phyloP scores from a whole-genome alignment of 1,140 invertebrate species.

The Drosophila orena region DNA sequence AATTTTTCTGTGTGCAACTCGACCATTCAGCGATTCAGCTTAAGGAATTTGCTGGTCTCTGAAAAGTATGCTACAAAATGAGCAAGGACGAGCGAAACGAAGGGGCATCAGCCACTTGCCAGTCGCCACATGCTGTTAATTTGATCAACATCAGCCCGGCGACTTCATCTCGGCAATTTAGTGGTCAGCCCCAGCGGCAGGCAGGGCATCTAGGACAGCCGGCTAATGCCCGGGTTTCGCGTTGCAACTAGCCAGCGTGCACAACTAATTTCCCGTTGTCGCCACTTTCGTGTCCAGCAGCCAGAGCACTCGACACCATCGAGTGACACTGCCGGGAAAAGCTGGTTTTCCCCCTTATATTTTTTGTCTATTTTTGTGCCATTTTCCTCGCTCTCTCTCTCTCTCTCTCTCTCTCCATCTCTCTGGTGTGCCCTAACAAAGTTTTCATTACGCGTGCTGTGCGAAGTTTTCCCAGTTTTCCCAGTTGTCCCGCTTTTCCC shows the following conservation, averaged over 20 bases:
- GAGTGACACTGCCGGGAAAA: conserved; percentile 32
- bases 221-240: conserved; percentile 59
- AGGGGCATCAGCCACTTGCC: conserved; percentile 53
- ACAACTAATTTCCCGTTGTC: conserved; percentile 79
- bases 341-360: conserved; percentile 10
- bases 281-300: conserved; percentile 53
- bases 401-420: neutral
- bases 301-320: conserved; percentile 58
- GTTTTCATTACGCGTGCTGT: conserved; percentile 74
- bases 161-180: conserved; percentile 75
- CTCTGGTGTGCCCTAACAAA: conserved; percentile 63
- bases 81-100: neutral
- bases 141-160: conserved; percentile 68
- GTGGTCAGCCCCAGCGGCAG: conserved; percentile 63
- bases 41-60: conserved; percentile 67
- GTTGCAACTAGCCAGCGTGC: conserved; percentile 59
- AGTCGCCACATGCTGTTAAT: conserved; percentile 76
- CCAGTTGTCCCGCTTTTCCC: conserved; percentile 6
- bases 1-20: conserved; percentile 11
- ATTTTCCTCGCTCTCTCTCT: conserved; percentile 14
- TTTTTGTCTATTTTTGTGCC: conserved; percentile 8
- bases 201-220: conserved; percentile 39
- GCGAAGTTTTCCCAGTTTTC: conserved; percentile 34
- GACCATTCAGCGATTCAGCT: conserved; percentile 16
- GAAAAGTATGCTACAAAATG: conserved; percentile 64